A percentile compares a stretch with the other conserved stretches of the same genome.
phyloP scores from a whole-genome alignment of 2,113 vertebrate species.

The Dinomys branickii region DNA sequence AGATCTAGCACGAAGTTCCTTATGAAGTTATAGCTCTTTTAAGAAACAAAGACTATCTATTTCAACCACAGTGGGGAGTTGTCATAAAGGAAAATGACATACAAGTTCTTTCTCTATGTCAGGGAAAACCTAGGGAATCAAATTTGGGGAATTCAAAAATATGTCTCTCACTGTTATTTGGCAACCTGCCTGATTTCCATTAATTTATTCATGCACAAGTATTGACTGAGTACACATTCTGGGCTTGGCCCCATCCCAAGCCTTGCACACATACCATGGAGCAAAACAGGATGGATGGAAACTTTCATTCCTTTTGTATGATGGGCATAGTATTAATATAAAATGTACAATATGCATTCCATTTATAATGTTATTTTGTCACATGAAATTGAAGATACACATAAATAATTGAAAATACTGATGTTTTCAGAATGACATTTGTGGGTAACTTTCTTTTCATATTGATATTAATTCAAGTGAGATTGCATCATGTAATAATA shows the following conservation, averaged over 20 bases:
- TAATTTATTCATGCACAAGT: accelerated
- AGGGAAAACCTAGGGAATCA: background rate
- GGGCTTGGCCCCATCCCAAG: too few species aligned
- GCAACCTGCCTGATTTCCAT: accelerated
- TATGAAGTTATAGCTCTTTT: background rate
- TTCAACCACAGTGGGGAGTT: accelerated
- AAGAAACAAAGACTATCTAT: background rate
- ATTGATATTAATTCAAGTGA: constrained; percentile 33
- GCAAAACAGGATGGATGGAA: background rate
- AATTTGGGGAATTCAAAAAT: accelerated
- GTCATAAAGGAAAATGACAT: accelerated
- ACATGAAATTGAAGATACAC: background rate
- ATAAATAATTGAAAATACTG: constrained; percentile 63
- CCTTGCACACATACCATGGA: accelerated
- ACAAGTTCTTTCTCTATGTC: too few species aligned
- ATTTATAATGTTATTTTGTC: background rate
- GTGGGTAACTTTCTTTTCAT: constrained; percentile 1
- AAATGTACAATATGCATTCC: background rate
- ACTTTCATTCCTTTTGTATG: too few species aligned
- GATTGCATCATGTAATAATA: constrained; percentile 18
- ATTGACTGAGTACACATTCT: accelerated
- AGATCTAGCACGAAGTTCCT: background rate
- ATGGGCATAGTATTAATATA: too few species aligned
- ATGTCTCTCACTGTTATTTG: background rate
- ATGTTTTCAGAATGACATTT: constrained; percentile 4